These are phyloP conservation scores for Fulmarus glacialis DNA, from an alignment of 2,113 vertebrate species.

Conservation along the genomic window DNA sequence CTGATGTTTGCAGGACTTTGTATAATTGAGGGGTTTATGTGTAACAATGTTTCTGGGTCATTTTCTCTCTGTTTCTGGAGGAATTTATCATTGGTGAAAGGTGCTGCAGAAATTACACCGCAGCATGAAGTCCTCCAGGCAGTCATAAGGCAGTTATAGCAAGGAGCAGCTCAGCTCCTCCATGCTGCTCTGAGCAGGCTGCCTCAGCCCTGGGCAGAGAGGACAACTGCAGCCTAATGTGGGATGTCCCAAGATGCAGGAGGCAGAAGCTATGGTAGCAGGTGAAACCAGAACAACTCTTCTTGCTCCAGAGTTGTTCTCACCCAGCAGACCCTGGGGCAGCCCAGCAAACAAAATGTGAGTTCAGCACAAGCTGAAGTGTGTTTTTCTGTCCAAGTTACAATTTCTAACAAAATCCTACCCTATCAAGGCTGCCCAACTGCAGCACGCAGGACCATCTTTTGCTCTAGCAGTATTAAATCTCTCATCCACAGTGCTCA, in stretches of 20 bases:
- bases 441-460: background rate
- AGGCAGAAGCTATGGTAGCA: background rate
- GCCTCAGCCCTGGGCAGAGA: background rate
- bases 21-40: conserved; percentile 36
- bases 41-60: background rate
- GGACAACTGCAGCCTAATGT: background rate
- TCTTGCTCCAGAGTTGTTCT: background rate
- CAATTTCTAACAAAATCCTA: background rate
- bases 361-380: background rate
- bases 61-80: conserved; percentile 22
- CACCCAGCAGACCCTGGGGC: background rate
- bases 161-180: background rate
- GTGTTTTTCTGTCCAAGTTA: background rate
- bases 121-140: background rate
- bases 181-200: background rate
- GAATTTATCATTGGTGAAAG: background rate
- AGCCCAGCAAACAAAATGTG: background rate
- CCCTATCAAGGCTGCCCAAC: background rate
- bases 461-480: background rate
- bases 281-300: background rate
- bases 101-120: background rate
- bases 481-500: background rate
- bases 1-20: conserved; percentile 53
- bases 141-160: background rate
- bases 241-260: background rate